These are phyloP conservation scores for Xiphydria camelus DNA, from an alignment of 2,888 invertebrate species.

Conservation along the genomic window DNA sequence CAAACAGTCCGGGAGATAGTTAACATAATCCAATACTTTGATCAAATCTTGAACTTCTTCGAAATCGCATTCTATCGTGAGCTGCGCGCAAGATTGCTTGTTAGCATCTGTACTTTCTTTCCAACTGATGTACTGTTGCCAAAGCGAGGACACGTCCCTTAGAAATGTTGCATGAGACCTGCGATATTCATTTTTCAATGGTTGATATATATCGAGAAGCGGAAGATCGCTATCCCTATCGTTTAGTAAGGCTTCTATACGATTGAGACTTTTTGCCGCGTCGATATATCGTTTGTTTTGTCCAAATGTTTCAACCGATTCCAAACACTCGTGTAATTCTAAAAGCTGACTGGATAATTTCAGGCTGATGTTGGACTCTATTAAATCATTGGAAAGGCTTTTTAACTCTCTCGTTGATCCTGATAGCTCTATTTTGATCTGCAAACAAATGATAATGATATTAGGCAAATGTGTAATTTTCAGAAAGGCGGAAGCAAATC, in stretches of 20 bases:
- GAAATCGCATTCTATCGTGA: constrained; percentile 33
- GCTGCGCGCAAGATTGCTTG: constrained; percentile 12
- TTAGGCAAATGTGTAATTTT: not conserved
- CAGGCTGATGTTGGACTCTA: constrained; percentile 64
- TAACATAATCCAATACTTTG: constrained; percentile 52
- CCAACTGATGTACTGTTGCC: constrained; percentile 61
- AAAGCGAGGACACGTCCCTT: constrained; percentile 59
- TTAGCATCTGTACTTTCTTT: constrained; percentile 29
- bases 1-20: constrained; percentile 60
- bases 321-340: constrained; percentile 53
- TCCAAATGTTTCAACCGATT: constrained; percentile 47
- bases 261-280: constrained; percentile 61
- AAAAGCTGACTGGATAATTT: constrained; percentile 58
- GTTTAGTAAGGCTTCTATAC: constrained; percentile 59
- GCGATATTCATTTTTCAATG: constrained; percentile 59
- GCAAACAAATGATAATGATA: constrained; percentile 12
- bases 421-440: constrained; percentile 65
- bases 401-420: constrained; percentile 67
- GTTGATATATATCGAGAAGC: constrained; percentile 60
- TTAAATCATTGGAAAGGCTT: constrained; percentile 61
- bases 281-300: constrained; percentile 50
- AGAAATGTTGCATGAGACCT: constrained; percentile 59
- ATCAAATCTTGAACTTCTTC: constrained; percentile 52
- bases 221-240: constrained; percentile 60
- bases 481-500: too few species aligned